Evolutionary conservation across 2,888 invertebrate genomes (phyloP).

Genomic region (Andrena minutula): DNA sequence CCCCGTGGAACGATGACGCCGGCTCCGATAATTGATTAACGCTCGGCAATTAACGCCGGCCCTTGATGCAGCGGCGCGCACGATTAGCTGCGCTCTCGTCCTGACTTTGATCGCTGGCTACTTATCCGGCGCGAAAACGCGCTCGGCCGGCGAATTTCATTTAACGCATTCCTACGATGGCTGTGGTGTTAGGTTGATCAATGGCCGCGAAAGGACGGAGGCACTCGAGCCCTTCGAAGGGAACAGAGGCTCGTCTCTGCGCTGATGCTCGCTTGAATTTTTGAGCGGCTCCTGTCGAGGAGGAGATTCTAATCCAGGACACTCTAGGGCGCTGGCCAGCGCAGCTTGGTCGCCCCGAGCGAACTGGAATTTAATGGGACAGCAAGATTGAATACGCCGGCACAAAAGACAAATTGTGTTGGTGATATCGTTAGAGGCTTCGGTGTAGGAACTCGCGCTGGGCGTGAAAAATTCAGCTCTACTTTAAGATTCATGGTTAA

Average conservation of each 20-base stretch:
- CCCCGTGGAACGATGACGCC: conserved; percentile 19
- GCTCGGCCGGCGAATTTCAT: conserved; percentile 5
- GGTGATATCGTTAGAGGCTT: neutral
- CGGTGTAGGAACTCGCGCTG: no score
- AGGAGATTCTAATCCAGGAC: neutral
- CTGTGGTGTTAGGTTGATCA: conserved; percentile 10
- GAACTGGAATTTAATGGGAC: neutral
- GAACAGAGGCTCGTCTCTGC: neutral
- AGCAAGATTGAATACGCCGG: neutral
- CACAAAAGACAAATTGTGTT: neutral
- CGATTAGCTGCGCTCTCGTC: conserved; percentile 37
- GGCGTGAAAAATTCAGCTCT: no score
- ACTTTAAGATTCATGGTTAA: no score
- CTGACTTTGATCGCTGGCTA: conserved; percentile 46
- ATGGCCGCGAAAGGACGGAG: neutral
- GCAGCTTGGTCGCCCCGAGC: neutral
- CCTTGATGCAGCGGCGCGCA: conserved; percentile 19
- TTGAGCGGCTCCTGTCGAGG: neutral
- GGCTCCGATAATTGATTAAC: conserved; percentile 48
- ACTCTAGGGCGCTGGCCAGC: neutral
- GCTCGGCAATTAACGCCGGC: conserved; percentile 44
- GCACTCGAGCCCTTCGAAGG: neutral
- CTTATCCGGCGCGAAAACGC: conserved; percentile 33
- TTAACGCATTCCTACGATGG: conserved; percentile 8
- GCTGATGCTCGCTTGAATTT: neutral